Evolutionary conservation across 1,140 invertebrate genomes (phyloP).

Genomic region (Bombus vancouverensis): DNA sequence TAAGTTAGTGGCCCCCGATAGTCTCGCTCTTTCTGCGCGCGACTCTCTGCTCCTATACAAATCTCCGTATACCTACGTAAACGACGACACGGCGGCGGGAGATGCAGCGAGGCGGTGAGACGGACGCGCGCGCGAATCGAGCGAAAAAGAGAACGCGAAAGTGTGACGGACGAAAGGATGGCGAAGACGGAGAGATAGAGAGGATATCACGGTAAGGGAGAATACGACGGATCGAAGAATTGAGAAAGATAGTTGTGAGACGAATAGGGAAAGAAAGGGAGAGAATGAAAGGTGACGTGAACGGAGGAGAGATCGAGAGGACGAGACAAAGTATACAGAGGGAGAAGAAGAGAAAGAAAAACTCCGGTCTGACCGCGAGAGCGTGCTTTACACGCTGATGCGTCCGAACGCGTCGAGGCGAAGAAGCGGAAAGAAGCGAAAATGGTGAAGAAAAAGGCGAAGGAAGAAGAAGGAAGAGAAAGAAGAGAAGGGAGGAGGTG

Average conservation of each 20-base stretch:
- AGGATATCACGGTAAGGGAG: slow-evolving; percentile 27
- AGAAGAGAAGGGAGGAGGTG: not conserved
- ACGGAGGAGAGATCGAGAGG: slow-evolving; percentile 23
- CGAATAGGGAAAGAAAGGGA: slow-evolving; percentile 15
- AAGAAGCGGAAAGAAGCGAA: slow-evolving; percentile 41
- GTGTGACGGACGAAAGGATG: not conserved
- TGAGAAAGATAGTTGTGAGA: not conserved
- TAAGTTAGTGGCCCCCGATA: slow-evolving; percentile 70
- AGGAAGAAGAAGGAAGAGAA: not conserved
- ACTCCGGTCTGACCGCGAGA: slow-evolving; percentile 53
- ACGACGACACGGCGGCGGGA: slow-evolving; percentile 28
- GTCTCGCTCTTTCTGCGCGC: slow-evolving; percentile 46
- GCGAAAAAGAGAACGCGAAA: not conserved
- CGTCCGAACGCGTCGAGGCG: slow-evolving; percentile 51
- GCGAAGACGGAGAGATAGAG: slow-evolving; percentile 19
- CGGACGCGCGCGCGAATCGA: not conserved
- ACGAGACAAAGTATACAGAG: not conserved
- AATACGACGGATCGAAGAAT: not conserved
- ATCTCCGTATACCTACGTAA: slow-evolving; percentile 40
- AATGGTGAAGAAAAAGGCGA: slow-evolving; percentile 13
- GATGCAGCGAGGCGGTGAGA: not conserved
- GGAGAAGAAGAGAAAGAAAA: slow-evolving; percentile 17
- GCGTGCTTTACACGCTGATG: slow-evolving; percentile 71
- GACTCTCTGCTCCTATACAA: slow-evolving; percentile 22
- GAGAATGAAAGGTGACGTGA: not conserved